Evolutionary conservation across 2,113 vertebrate genomes (phyloP).

Genomic region (Probosciger aterrimus): DNA sequence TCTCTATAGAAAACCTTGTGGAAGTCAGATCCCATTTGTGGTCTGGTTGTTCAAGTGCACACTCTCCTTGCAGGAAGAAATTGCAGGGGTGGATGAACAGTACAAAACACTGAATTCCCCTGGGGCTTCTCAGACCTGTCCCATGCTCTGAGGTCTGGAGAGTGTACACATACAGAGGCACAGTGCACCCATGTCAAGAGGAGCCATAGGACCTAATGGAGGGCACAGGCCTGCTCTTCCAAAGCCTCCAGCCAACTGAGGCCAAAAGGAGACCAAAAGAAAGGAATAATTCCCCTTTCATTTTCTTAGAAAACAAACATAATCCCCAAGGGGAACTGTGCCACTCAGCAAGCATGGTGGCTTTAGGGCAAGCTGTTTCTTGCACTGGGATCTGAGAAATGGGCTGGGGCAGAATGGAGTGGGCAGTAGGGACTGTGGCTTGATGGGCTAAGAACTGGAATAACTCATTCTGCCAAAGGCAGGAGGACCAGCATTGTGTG

Average conservation of each 20-base stretch:
- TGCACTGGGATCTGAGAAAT: neutral
- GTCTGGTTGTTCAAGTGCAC: neutral
- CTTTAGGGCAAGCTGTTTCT: neutral
- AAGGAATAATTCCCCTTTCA: neutral
- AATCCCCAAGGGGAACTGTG: neutral
- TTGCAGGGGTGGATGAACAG: neutral
- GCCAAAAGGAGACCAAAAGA: neutral
- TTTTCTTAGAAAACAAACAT: constrained; percentile 12
- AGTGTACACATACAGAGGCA: too few relatives aligned
- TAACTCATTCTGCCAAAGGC: neutral
- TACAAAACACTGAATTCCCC: neutral
- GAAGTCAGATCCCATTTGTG: neutral
- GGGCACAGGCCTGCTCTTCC: neutral
- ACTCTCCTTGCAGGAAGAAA: neutral
- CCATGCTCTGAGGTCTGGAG: neutral
- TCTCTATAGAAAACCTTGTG: neutral
- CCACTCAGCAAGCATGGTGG: neutral
- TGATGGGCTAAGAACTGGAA: neutral
- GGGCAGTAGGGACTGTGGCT: neutral
- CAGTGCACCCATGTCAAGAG: neutral
- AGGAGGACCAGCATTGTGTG: neutral
- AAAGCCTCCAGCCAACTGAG: neutral
- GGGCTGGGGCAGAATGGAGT: neutral
- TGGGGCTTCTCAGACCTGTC: neutral
- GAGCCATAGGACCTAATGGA: neutral